Conservation (phyloP, 2,113 vertebrate species). For the Odontesthes bonariensis region DNA sequence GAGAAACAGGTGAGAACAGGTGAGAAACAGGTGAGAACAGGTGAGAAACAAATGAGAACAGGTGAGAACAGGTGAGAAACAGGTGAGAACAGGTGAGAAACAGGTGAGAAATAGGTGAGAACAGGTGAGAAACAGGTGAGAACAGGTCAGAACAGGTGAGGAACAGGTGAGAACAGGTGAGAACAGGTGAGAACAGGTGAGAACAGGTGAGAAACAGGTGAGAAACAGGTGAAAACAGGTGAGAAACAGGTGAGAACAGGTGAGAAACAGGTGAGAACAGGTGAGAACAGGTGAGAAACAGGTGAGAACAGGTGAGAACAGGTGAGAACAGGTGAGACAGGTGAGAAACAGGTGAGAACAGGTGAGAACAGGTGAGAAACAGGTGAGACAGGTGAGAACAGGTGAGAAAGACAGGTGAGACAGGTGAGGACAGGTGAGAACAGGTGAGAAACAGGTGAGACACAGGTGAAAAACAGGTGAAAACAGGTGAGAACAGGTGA, state of each 20-base stretch:
- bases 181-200: not conserved
- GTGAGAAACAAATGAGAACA: too few relatives aligned
- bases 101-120: not conserved
- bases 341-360: too few relatives aligned
- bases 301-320: not conserved
- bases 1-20: not conserved
- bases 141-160: not conserved
- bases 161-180: not conserved
- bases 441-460: not conserved
- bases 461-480: not conserved
- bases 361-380: not conserved
- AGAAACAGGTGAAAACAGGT: too few relatives aligned
- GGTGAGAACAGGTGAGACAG: constrained; percentile 1
- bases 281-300: too few relatives aligned
- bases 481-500: not conserved
- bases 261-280: not conserved
- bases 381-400: not conserved
- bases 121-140: too few relatives aligned
- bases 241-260: not conserved
- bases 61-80: too few relatives aligned
- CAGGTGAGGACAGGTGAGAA: too few relatives aligned
- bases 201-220: not conserved
- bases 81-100: not conserved
- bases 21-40: not conserved
- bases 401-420: too few relatives aligned